phyloP scores from a whole-genome alignment of 2,797 vertebrate genomes.

The Mergus octosetaceus region DNA sequence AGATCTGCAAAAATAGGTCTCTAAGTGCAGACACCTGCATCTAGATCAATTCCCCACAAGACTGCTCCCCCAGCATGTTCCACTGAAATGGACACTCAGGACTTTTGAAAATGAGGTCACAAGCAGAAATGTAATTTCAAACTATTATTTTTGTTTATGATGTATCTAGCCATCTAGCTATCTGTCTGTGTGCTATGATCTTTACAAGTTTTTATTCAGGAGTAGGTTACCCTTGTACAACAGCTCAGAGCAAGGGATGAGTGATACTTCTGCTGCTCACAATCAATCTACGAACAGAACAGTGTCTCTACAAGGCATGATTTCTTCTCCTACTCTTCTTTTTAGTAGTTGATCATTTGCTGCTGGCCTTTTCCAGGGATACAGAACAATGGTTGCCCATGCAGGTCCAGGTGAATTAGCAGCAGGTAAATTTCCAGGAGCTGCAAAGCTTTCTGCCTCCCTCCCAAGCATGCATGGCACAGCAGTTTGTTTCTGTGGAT shows the following conservation, averaged over 20 bases:
- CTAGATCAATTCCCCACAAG: background rate
- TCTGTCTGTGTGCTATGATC: background rate
- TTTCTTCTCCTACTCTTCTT: background rate
- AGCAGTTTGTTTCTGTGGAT: background rate
- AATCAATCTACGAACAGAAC: background rate
- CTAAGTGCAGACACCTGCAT: background rate
- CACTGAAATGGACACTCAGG: background rate
- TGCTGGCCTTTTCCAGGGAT: background rate
- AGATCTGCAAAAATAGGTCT: constrained; percentile 34
- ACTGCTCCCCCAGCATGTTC: background rate
- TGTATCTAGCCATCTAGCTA: background rate
- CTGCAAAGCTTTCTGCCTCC: background rate
- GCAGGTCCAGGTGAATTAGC: background rate
- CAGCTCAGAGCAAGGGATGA: background rate
- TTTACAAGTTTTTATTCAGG: background rate
- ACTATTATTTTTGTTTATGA: constrained; percentile 17
- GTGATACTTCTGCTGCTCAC: background rate
- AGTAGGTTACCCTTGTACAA: background rate
- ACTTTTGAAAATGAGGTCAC: constrained; percentile 14
- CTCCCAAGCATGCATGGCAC: background rate
- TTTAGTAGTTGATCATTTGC: background rate
- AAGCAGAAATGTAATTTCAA: background rate
- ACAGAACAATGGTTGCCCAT: background rate
- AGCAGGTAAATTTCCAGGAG: background rate
- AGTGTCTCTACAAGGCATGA: background rate